Conservation (phyloP, 2,797 vertebrate species). For the Macropodus opercularis region DNA sequence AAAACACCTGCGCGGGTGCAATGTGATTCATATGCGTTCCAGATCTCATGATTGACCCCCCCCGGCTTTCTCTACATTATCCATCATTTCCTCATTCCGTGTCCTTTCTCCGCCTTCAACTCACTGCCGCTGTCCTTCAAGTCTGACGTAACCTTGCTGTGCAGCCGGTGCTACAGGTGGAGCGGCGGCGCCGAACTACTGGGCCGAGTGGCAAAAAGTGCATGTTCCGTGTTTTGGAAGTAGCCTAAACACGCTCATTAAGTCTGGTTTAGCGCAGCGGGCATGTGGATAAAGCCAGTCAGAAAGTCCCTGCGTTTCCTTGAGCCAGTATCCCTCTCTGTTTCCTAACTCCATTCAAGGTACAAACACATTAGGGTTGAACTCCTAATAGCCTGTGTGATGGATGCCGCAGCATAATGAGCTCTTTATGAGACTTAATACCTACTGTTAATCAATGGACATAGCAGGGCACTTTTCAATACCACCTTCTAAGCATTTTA, state of each 20-base stretch:
- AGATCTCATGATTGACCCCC: slow-evolving; percentile 54
- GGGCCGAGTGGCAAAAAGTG: too few relatives aligned
- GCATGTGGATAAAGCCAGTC: slow-evolving; percentile 49
- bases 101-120: slow-evolving; percentile 45
- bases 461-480: slow-evolving; percentile 88
- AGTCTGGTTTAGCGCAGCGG: slow-evolving; percentile 3
- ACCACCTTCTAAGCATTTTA: slow-evolving; percentile 88
- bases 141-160: neutral
- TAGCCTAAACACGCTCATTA: slow-evolving; percentile 6
- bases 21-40: slow-evolving; percentile 69
- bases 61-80: slow-evolving; percentile 36
- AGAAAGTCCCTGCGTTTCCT: slow-evolving; percentile 49
- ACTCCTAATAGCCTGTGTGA: slow-evolving; percentile 81
- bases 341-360: slow-evolving; percentile 66
- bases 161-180: neutral
- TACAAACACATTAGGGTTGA: slow-evolving; percentile 82
- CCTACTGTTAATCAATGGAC: slow-evolving; percentile 95
- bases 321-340: slow-evolving; percentile 45
- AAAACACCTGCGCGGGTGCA: slow-evolving; percentile 57
- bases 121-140: slow-evolving; percentile 5
- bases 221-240: too few relatives aligned
- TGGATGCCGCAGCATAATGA: slow-evolving; percentile 88
- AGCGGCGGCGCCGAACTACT: neutral
- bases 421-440: slow-evolving; percentile 91
- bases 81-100: slow-evolving; percentile 46